These are phyloP conservation scores for Axea sp. DNA, from an alignment of 2,888 invertebrate species.

Conservation along the genomic window DNA sequence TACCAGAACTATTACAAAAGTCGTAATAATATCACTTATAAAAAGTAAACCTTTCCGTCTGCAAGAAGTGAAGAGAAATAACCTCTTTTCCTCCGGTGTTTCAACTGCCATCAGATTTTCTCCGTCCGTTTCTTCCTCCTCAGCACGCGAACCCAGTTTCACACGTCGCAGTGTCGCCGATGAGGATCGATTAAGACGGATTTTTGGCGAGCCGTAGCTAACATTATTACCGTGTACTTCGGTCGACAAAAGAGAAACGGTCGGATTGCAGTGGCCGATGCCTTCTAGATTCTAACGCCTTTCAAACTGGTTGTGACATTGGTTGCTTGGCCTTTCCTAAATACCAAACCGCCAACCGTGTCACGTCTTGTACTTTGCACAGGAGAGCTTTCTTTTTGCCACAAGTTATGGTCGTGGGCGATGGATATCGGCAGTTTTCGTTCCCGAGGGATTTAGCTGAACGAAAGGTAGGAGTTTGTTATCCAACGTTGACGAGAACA, in stretches of 20 bases:
- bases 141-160: conserved; percentile 13
- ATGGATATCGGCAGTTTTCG: conserved; percentile 19
- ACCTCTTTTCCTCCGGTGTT: background rate
- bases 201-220: conserved; percentile 20
- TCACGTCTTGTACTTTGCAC: conserved; percentile 71
- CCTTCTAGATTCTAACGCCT: conserved; percentile 74
- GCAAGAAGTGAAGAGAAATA: too few relatives aligned
- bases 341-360: conserved; percentile 78
- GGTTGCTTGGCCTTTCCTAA: conserved; percentile 78
- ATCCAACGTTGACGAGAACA: background rate
- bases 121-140: background rate
- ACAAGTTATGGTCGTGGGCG: conserved; percentile 36
- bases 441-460: conserved; percentile 3
- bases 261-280: conserved; percentile 61
- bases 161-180: conserved; percentile 10
- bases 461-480: conserved; percentile 3
- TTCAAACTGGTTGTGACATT: conserved; percentile 79
- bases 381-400: conserved; percentile 53
- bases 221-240: conserved; percentile 52
- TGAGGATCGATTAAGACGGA: conserved; percentile 12
- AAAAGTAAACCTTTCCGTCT: too few relatives aligned
- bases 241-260: conserved; percentile 58
- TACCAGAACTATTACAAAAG: too few relatives aligned
- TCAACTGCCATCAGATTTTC: conserved; percentile 2
- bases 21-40: too few relatives aligned